Percentiles rank a stretch among this genome's conserved stretches.
Evolutionary conservation across 2,113 vertebrate genomes (phyloP).

Genomic region (Actinemys pallida): DNA sequence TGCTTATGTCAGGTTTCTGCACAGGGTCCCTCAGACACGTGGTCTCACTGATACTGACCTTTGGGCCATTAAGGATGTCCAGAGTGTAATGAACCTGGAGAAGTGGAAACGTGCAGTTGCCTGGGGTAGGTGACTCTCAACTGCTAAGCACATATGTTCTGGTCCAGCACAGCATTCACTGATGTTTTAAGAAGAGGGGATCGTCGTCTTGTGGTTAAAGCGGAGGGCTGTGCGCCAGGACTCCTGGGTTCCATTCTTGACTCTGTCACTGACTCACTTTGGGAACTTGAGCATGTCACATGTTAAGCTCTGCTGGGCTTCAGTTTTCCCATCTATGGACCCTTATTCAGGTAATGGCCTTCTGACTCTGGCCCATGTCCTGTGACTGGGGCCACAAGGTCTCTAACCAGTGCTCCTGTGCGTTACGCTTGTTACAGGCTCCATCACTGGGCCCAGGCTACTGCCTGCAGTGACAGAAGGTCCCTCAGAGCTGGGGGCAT

Average conservation of each 20-base stretch:
- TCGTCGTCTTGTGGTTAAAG: not conserved
- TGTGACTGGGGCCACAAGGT: not conserved
- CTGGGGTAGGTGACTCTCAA: not conserved
- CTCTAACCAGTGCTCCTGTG: not conserved
- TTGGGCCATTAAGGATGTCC: conserved; percentile 57
- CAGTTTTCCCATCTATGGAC: not conserved
- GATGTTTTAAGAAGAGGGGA: not conserved
- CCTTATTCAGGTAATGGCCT: not conserved
- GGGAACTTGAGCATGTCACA: not conserved
- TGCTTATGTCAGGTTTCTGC: conserved; percentile 53
- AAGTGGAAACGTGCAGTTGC: not conserved
- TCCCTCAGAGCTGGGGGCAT: not conserved
- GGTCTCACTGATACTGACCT: conserved; percentile 54
- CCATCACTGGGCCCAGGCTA: too few species aligned
- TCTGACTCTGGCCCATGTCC: not conserved
- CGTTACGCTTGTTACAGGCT: not conserved
- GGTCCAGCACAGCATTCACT: not conserved
- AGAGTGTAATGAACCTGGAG: not conserved
- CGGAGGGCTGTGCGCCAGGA: not conserved
- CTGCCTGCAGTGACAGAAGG: not conserved
- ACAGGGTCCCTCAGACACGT: conserved; percentile 8
- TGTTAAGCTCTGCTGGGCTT: not conserved
- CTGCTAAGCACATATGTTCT: not conserved
- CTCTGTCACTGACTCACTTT: not conserved
- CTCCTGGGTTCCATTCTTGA: not conserved